Percentiles rank a stretch among this genome's conserved stretches.
Conservation (phyloP, 2,797 vertebrate genomes). For the Peromyscus eremicus region DNA sequence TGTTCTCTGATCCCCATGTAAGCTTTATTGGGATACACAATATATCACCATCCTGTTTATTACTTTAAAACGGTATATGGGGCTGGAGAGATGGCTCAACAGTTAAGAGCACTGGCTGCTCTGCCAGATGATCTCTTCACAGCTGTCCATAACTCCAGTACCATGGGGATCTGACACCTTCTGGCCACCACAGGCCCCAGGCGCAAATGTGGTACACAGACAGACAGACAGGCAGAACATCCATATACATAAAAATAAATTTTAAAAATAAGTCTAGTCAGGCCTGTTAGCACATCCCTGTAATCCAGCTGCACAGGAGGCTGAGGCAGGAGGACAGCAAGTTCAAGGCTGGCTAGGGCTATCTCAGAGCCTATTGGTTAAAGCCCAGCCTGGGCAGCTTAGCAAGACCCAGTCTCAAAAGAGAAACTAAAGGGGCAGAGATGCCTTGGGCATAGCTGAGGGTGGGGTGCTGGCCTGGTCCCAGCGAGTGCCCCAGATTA, state of each 20-base stretch:
- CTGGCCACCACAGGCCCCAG: neutral
- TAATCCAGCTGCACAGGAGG: neutral
- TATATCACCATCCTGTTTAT: neutral
- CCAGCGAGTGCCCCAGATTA: neutral
- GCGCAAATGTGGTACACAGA: neutral
- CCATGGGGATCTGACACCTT: neutral
- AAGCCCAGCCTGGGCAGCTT: neutral
- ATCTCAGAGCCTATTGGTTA: neutral
- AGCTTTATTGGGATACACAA: no score
- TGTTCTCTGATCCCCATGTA: no score
- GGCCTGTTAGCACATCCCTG: neutral
- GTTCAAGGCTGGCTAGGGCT: neutral
- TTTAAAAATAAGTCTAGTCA: neutral
- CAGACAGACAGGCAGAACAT: neutral
- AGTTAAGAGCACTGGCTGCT: neutral
- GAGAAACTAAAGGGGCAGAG: neutral
- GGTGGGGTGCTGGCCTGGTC: neutral
- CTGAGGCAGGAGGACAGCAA: neutral
- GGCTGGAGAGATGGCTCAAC: neutral
- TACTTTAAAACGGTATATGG: neutral
- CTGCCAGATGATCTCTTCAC: neutral
- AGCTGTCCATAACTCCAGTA: no score
- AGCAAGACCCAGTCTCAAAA: neutral
- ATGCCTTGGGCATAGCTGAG: neutral
- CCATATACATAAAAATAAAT: neutral